Evolutionary conservation across 2,113 vertebrate species (phyloP), one percentile per base, ranked within the genome.

Genomic region (Gasterosteus aculeatus): DNA sequence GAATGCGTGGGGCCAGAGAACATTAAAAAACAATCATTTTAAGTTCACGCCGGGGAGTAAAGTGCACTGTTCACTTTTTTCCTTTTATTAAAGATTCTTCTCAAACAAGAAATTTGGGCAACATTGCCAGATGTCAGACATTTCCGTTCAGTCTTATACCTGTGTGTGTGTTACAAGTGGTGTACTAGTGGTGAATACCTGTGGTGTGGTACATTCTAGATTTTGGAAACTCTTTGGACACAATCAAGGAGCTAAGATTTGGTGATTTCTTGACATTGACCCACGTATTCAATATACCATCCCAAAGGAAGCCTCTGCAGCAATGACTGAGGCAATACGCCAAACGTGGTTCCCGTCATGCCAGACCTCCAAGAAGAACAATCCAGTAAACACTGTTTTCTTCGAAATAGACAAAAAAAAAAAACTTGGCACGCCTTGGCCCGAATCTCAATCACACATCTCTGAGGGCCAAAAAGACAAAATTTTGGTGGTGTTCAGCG

Each of bases 311-410:
- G 38, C 16, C 35, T 74, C 26, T 72, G 60, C n/a, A 69, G 60
- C 64, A 70, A 38, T 64, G 77, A 78, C 47, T 35, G 57, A 66
- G 85, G 61, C 63, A 56, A 66, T 46, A 41, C 64, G 67, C 74
- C 80, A 86, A 80, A 85, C 56, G 70, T 33, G 35, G 74, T 79
- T 80, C 44, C 68, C 10, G 56, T 59, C 71, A 64, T 56, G 81
- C 77, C 83, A 86, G 91, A 92, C 91, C 90, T 89, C 91, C 90
- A 87, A 86, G 90, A 82, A 90, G 81, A 81, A 85, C 84, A 60
- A 73, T 81, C 47, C 77, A 59, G 74, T 80, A 82, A 83, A 63
- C 41, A n/a, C 60, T 81, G 64, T 82, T 90, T 60, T 89, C 71
- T 84, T 88, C 91, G 64, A 82, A 85, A 84, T n/a, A 66, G 80